Evolutionary conservation across 2,888 invertebrate genomes (phyloP).

Genomic region (Agriotes lineatus): DNA sequence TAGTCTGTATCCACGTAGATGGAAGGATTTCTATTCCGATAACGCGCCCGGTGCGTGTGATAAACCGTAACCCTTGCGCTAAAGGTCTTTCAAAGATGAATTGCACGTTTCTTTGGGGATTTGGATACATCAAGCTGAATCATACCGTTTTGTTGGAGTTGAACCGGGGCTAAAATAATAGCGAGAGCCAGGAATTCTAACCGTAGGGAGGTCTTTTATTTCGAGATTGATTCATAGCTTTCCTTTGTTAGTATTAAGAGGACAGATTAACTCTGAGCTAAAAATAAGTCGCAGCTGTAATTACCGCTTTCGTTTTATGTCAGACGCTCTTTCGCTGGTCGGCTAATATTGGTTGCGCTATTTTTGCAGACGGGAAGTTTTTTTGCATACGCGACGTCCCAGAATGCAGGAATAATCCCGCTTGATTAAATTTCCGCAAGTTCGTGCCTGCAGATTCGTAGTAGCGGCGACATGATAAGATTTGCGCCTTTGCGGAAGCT

Average conservation of each 20-base stretch:
- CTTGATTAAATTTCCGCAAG: too few relatives aligned
- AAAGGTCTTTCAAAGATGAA: slow-evolving; percentile 11
- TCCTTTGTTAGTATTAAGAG: background rate
- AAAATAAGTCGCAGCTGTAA: too few relatives aligned
- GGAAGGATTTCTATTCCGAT: background rate
- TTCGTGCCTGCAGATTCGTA: too few relatives aligned
- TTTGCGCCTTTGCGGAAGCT: too few relatives aligned
- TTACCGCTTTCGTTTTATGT: too few relatives aligned
- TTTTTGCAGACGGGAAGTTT: too few relatives aligned
- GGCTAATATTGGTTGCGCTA: too few relatives aligned
- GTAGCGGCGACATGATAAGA: too few relatives aligned
- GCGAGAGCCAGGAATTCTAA: background rate
- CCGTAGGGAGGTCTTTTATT: background rate
- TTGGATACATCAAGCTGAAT: background rate
- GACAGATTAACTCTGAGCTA: background rate
- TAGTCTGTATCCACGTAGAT: background rate
- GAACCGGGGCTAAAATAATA: background rate
- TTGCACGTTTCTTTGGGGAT: slow-evolving; percentile 7
- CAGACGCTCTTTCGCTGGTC: too few relatives aligned
- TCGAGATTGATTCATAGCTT: background rate
- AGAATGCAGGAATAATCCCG: too few relatives aligned
- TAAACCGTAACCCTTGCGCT: background rate
- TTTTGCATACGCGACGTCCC: too few relatives aligned
- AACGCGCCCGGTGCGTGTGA: background rate
- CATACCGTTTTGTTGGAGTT: background rate